A percentile compares a stretch with the other conserved stretches of the same genome.
phyloP scores from a whole-genome alignment of 2,797 vertebrate genomes.

The Mionectes olivaceus region DNA sequence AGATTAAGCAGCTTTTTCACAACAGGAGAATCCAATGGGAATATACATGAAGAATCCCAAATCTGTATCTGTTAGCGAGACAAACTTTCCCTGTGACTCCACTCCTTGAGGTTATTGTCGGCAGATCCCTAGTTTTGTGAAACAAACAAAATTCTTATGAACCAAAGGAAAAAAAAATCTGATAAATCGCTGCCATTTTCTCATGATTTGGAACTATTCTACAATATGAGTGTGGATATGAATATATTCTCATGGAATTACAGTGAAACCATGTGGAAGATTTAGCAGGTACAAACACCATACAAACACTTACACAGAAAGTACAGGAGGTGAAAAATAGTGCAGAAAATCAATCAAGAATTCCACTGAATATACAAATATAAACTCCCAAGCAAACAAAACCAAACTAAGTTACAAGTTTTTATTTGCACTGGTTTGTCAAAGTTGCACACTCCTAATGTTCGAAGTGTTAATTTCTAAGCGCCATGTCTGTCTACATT shows the following conservation, averaged over 20 bases:
- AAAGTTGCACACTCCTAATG: background rate
- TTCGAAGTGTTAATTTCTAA: background rate
- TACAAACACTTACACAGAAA: background rate
- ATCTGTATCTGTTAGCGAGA: background rate
- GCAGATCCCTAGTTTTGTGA: background rate
- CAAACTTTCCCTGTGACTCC: background rate
- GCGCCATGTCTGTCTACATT: fast-evolving
- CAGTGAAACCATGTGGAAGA: background rate
- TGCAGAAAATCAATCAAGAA: background rate
- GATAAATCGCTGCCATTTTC: background rate
- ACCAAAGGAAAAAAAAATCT: background rate
- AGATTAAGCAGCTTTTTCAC: background rate
- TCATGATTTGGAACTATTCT: background rate
- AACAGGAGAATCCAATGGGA: background rate
- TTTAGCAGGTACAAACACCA: background rate
- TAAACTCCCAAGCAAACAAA: background rate
- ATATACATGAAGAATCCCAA: background rate
- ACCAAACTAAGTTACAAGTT: background rate
- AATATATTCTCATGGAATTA: background rate
- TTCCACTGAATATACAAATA: background rate
- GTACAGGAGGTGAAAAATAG: background rate
- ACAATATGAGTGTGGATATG: background rate
- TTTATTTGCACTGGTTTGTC: background rate
- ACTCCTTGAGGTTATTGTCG: background rate
- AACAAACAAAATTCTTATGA: background rate